These are phyloP conservation scores for Heterodera filipjevi DNA, from an alignment of 2,888 invertebrate species.

Conservation along the genomic window DNA sequence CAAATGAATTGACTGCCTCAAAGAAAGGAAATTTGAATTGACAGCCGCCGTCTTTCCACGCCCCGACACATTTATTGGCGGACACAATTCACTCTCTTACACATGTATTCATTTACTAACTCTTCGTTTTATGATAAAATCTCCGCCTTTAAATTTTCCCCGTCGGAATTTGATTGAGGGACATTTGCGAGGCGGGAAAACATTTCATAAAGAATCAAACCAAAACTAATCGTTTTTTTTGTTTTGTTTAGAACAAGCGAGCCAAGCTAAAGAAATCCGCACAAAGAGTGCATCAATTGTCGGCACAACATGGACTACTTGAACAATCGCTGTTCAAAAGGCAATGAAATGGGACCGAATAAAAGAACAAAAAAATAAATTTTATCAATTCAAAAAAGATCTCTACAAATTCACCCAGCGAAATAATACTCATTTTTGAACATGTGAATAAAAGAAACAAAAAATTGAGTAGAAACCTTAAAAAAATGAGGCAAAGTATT, in stretches of 20 bases:
- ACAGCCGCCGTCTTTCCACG: neutral
- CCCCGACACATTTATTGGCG: neutral
- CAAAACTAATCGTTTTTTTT: neutral
- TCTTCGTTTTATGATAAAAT: conserved; percentile 14
- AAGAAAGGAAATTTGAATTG: neutral
- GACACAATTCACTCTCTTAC: neutral
- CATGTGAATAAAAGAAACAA: neutral
- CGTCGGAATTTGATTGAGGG: conserved; percentile 14
- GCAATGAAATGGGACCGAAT: neutral
- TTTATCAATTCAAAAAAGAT: neutral
- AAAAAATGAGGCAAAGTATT: too few species aligned
- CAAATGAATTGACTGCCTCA: neutral
- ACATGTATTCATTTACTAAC: neutral
- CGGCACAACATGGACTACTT: conserved; percentile 5
- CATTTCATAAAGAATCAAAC: neutral
- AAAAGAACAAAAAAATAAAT: neutral
- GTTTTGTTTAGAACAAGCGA: conserved; percentile 44
- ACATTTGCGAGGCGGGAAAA: conserved; percentile 12
- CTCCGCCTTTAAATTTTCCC: neutral
- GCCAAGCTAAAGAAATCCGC: conserved; percentile 86
- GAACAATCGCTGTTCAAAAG: neutral
- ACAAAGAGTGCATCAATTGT: neutral
- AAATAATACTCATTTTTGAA: neutral
- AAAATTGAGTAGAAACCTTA: neutral
- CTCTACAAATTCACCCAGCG: neutral